Conservation (phyloP, 2,113 vertebrate species). For the Polypterus senegalus region DNA sequence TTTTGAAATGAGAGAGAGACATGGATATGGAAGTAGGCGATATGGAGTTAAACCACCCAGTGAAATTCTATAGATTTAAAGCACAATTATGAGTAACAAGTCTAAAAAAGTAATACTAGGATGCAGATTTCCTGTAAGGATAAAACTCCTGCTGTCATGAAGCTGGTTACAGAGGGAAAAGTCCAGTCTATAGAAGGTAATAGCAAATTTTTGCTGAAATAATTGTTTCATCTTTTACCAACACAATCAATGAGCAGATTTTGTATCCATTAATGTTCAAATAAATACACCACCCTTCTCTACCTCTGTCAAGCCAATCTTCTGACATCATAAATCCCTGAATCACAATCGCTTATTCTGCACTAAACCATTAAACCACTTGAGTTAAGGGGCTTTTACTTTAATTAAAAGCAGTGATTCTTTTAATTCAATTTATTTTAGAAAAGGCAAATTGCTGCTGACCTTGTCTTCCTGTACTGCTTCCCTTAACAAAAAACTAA, state of each 20-base stretch:
- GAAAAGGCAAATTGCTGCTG: slow-evolving; percentile 42
- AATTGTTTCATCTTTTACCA: slow-evolving; percentile 9
- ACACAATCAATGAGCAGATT: slow-evolving; percentile 17
- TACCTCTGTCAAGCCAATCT: slow-evolving; percentile 19
- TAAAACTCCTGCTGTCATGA: too few relatives aligned
- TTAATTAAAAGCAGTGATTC: slow-evolving; percentile 76
- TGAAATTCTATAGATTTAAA: too few relatives aligned
- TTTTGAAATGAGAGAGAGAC: too few relatives aligned
- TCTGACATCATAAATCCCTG: slow-evolving; percentile 37
- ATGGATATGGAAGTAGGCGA: too few relatives aligned
- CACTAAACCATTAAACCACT: slow-evolving; percentile 28
- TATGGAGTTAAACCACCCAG: too few relatives aligned
- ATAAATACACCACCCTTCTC: background rate
- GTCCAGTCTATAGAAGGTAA: too few relatives aligned
- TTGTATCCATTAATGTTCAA: slow-evolving; percentile 15
- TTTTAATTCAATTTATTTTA: slow-evolving; percentile 51
- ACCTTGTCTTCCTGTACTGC: slow-evolving; percentile 43
- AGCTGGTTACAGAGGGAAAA: too few relatives aligned
- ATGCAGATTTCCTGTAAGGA: too few relatives aligned
- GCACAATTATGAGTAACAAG: too few relatives aligned
- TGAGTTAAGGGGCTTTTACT: slow-evolving; percentile 62
- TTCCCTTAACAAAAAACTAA: slow-evolving; percentile 31
- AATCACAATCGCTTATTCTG: slow-evolving; percentile 21
- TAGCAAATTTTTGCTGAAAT: slow-evolving; percentile 6
- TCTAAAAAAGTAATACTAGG: too few relatives aligned